Evolutionary conservation across 2,797 vertebrate genomes (phyloP).

Genomic region (Coccyzus lansbergi): DNA sequence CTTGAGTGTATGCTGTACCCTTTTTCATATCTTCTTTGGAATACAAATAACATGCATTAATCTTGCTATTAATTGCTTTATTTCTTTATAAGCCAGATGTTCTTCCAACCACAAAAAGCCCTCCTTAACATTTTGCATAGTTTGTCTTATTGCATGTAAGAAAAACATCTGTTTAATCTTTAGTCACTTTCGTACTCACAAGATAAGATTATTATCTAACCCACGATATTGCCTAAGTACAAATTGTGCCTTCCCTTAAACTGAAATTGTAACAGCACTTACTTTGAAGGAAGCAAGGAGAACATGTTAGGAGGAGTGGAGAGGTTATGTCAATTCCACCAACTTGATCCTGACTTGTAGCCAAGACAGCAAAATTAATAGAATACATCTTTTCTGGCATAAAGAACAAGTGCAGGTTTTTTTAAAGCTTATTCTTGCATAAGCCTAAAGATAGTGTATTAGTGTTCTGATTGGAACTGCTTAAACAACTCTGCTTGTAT

Average conservation of each 20-base stretch:
- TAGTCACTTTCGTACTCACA: neutral
- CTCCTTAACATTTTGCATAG: neutral
- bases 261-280: neutral
- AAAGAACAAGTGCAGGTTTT: neutral
- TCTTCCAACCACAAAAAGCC: neutral
- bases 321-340: neutral
- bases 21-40: neutral
- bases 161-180: neutral
- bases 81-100: neutral
- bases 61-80: neutral
- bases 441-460: neutral
- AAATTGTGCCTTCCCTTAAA: neutral
- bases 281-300: neutral
- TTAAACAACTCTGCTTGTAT: neutral
- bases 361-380: neutral
- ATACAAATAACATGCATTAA: neutral
- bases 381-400: neutral
- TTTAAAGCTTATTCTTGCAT: neutral
- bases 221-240: neutral
- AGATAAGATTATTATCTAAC: neutral
- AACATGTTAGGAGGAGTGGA: neutral
- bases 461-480: conserved; percentile 8
- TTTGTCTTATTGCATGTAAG: neutral
- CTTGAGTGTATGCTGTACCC: neutral
- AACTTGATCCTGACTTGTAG: neutral